These are phyloP conservation scores for Vicugna pacos DNA, from an alignment of 2,113 vertebrate species.

Conservation along the genomic window DNA sequence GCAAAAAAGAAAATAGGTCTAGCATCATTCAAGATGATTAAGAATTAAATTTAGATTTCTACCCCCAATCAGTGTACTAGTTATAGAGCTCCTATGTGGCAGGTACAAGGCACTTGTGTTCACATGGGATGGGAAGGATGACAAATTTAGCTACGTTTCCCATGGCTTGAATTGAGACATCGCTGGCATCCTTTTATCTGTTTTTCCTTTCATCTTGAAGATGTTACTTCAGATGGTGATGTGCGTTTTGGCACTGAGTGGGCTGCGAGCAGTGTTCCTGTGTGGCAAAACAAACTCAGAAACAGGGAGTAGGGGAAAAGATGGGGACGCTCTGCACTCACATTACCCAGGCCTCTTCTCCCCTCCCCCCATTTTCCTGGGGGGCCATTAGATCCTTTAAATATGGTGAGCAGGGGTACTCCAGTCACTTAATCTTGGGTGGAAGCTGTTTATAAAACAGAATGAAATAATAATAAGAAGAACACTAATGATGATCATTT, in stretches of 20 bases:
- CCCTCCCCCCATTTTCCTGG: not conserved
- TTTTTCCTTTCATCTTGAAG: slow-evolving; percentile 69
- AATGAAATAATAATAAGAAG: slow-evolving; percentile 28
- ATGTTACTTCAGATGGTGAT: slow-evolving; percentile 82
- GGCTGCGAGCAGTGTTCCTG: slow-evolving; percentile 55
- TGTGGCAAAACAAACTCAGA: slow-evolving; percentile 69
- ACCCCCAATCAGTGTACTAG: not conserved
- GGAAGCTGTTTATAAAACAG: slow-evolving; percentile 37
- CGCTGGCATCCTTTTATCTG: slow-evolving; percentile 77
- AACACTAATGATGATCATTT: not conserved
- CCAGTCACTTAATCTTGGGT: not conserved
- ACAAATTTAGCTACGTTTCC: slow-evolving; percentile 73
- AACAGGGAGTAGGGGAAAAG: not conserved
- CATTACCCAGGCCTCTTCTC: not conserved
- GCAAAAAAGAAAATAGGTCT: not conserved
- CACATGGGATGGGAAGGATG: slow-evolving; percentile 71
- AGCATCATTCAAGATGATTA: slow-evolving; percentile 36
- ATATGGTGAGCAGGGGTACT: not conserved
- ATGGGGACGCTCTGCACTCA: not conserved
- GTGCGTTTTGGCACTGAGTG: slow-evolving; percentile 70
- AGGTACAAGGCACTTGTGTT: slow-evolving; percentile 68
- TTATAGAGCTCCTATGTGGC: slow-evolving; percentile 31
- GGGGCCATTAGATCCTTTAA: not conserved
- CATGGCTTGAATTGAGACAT: slow-evolving; percentile 76
- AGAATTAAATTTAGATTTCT: not conserved